Evolutionary conservation across 2,797 vertebrate genomes (phyloP).

Genomic region (Parauchenoglanis punctatus): DNA sequence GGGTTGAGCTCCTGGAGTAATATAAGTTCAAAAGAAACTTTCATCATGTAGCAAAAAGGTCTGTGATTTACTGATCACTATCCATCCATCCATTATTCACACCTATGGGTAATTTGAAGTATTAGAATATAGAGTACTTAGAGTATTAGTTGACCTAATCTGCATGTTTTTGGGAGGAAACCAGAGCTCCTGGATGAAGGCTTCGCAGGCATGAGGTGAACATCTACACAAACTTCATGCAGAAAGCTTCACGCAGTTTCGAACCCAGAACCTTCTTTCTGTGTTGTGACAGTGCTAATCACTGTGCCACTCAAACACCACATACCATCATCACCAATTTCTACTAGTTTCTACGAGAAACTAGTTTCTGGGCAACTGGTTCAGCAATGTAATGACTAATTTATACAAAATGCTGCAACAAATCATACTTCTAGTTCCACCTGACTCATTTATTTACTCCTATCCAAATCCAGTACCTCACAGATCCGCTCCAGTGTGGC

Average conservation of each 20-base stretch:
- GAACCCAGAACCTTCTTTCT: too few species aligned
- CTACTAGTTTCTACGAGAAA: neutral
- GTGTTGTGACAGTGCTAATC: too few species aligned
- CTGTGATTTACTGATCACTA: neutral
- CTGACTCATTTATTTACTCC: neutral
- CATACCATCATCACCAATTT: neutral
- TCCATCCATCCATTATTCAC: too few species aligned
- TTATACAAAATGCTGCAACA: neutral
- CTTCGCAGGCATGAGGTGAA: too few species aligned
- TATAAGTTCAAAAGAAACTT: neutral
- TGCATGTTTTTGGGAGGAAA: too few species aligned
- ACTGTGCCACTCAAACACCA: neutral
- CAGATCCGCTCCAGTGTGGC: constrained; percentile 85
- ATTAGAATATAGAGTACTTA: too few species aligned
- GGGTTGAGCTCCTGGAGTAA: constrained; percentile 81
- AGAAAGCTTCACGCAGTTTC: too few species aligned
- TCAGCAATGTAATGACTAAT: neutral
- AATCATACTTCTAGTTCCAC: neutral
- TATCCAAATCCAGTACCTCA: constrained; percentile 74
- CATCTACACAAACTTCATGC: too few species aligned
- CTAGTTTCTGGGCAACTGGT: neutral
- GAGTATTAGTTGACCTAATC: too few species aligned
- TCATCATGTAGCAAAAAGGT: neutral
- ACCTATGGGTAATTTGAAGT: too few species aligned
- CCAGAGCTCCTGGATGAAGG: too few species aligned